A percentile compares a stretch with the other conserved stretches of the same genome.
phyloP scores from a whole-genome alignment of 2,797 vertebrate species.

The Rhabdophis nuchalis region DNA sequence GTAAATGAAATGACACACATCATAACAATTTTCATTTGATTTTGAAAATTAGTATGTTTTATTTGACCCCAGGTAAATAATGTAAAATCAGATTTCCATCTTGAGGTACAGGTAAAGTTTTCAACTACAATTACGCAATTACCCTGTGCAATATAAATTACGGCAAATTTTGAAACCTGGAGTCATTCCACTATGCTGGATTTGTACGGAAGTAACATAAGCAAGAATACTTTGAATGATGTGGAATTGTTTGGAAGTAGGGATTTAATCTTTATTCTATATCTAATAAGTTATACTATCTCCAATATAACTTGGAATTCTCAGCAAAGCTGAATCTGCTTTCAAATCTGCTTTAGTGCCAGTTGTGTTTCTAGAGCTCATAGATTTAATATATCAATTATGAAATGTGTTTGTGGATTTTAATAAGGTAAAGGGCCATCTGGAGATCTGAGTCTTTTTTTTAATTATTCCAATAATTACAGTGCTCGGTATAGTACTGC shows the following conservation, averaged over 20 bases:
- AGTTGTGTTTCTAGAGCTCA: not conserved
- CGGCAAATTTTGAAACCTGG: not conserved
- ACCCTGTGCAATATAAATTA: not conserved
- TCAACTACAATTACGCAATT: not conserved
- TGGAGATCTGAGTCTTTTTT: not conserved
- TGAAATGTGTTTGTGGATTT: not conserved
- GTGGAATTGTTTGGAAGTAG: not conserved
- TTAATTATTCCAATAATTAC: not conserved
- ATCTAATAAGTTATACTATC: not conserved
- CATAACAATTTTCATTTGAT: not conserved
- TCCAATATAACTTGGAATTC: not conserved
- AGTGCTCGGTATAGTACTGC: not conserved
- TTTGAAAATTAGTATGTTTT: not conserved
- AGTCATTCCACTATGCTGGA: not conserved
- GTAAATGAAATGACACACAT: constrained; percentile 7
- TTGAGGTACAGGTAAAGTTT: not conserved
- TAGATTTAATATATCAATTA: not conserved
- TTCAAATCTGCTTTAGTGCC: not conserved
- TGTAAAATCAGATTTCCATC: not conserved
- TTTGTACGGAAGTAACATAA: not conserved
- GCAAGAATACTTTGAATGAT: not conserved
- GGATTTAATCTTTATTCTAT: not conserved
- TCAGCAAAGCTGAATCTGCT: not conserved
- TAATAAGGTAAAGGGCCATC: not conserved
- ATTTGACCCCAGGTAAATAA: not conserved